These are phyloP conservation scores for Benitochromis conjunctus DNA, from an alignment of 2,113 vertebrate genomes.

Conservation along the genomic window DNA sequence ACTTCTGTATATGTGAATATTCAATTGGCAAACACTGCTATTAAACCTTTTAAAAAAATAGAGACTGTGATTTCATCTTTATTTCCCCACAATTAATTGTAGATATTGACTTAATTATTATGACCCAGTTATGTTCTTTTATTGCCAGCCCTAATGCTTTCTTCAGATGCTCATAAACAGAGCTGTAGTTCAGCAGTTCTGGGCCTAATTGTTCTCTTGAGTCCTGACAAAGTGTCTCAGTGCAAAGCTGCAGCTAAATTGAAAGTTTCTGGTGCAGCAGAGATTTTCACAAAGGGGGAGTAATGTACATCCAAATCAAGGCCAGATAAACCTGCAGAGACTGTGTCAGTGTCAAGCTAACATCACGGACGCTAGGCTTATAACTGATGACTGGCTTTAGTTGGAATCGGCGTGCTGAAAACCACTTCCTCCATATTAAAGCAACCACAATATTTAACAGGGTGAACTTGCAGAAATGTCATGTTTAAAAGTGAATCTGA, in stretches of 20 bases:
- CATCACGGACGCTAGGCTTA: neutral
- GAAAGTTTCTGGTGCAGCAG: neutral
- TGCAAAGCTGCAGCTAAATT: neutral
- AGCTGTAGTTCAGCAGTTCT: neutral
- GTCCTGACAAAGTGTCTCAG: neutral
- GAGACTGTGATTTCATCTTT: neutral
- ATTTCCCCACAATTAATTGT: neutral
- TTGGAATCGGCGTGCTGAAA: neutral
- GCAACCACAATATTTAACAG: neutral
- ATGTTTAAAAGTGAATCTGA: neutral
- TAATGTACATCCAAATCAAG: neutral
- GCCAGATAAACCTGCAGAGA: neutral
- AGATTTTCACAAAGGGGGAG: neutral
- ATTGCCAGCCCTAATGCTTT: neutral
- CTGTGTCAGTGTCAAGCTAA: neutral
- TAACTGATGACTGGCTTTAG: neutral
- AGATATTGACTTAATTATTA: neutral
- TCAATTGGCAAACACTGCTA: neutral
- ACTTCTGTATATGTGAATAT: neutral
- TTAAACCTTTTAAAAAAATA: neutral
- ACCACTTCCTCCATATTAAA: neutral
- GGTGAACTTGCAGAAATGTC: neutral
- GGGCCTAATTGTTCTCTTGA: neutral
- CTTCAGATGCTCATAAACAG: neutral
- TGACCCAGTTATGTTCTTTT: neutral